Conservation (phyloP, 2,888 invertebrate genomes). For the Drosophila borborema region DNA sequence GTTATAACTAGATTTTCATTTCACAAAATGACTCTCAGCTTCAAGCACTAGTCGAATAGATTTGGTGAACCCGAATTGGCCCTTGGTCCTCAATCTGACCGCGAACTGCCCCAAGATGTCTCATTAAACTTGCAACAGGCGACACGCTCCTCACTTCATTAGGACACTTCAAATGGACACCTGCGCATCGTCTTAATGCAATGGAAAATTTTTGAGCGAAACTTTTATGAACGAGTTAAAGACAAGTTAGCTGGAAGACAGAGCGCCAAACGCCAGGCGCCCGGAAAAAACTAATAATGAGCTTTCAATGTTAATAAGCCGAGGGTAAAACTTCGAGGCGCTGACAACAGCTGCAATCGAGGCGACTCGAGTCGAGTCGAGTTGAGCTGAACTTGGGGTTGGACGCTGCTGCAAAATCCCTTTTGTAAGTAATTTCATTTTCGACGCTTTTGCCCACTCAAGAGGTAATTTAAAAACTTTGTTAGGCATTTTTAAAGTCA, state of each 20-base stretch:
- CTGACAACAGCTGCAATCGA: conserved; percentile 52
- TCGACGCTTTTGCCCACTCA: conserved; percentile 57
- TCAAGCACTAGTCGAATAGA: not conserved
- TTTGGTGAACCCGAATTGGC: not conserved
- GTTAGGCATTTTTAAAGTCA: conserved; percentile 78
- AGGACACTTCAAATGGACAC: conserved; percentile 55
- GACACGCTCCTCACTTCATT: conserved; percentile 21
- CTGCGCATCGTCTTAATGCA: conserved; percentile 73
- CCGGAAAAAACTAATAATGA: conserved; percentile 75
- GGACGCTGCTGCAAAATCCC: conserved; percentile 61
- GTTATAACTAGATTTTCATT: not conserved
- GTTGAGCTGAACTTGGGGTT: conserved; percentile 2
- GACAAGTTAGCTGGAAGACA: conserved; percentile 29
- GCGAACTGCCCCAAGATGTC: conserved; percentile 38
- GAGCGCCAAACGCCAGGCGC: conserved; percentile 11
- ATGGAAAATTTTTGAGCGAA: conserved; percentile 65
- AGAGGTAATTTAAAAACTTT: conserved; percentile 79
- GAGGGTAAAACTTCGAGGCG: conserved; percentile 45
- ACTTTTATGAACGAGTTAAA: conserved; percentile 77
- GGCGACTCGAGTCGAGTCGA: not conserved
- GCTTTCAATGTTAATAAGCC: conserved; percentile 82
- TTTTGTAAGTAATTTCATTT: conserved; percentile 75
- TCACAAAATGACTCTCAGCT: not conserved
- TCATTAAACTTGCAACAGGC: conserved; percentile 59
- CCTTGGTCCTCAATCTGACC: not conserved